These are phyloP conservation scores for Zosterops lateralis DNA, from an alignment of 2,113 vertebrate species.

Conservation along the genomic window DNA sequence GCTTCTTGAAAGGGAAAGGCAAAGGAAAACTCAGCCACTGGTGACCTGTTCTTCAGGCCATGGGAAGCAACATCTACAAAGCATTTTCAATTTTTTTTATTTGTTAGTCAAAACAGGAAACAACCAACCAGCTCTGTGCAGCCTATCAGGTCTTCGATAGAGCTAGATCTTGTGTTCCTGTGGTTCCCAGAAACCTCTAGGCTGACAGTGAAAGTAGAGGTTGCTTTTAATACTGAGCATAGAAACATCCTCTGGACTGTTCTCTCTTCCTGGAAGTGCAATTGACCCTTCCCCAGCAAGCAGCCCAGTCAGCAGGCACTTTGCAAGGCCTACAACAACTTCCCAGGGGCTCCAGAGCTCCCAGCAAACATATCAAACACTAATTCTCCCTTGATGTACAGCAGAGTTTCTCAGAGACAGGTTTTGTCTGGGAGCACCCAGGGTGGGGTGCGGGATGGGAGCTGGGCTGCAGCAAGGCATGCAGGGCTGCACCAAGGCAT, in stretches of 20 bases:
- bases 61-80: background rate
- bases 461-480: background rate
- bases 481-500: background rate
- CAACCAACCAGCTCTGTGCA: background rate
- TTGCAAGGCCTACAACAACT: background rate
- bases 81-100: background rate
- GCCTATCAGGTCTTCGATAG: fast-evolving
- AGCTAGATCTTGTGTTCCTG: background rate
- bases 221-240: background rate
- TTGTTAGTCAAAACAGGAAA: background rate
- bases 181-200: background rate
- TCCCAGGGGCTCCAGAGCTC: background rate
- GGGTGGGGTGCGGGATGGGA: background rate
- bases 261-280: background rate
- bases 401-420: background rate
- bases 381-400: background rate
- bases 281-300: background rate
- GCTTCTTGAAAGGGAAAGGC: background rate
- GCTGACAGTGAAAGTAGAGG: background rate
- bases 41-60: background rate
- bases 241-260: background rate
- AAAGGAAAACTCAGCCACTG: background rate
- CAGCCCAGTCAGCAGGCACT: background rate
- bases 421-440: background rate
- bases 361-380: background rate